Percentiles rank a stretch among this genome's conserved stretches.
These are phyloP conservation scores for Coilia nasus DNA, from an alignment of 2,797 vertebrate species.

Conservation along the genomic window DNA sequence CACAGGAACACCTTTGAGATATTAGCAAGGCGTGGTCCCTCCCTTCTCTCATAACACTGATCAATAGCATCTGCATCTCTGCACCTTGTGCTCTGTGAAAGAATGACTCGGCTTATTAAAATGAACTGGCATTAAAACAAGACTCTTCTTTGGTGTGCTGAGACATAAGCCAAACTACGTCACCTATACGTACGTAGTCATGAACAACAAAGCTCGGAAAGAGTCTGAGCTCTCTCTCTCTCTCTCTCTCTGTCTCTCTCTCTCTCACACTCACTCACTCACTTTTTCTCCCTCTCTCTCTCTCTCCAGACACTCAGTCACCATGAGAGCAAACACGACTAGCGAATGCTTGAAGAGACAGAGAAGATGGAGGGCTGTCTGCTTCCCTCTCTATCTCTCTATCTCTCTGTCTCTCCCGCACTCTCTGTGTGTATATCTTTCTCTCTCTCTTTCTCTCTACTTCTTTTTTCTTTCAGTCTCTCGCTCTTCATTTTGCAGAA, in stretches of 20 bases:
- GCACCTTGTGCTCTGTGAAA: conserved; percentile 4
- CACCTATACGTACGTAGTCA: conserved; percentile 43
- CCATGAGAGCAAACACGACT: conserved; percentile 2
- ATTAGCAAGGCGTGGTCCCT: conserved; percentile 26
- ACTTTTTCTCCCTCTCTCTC: background rate
- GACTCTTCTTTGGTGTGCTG: conserved; percentile 50
- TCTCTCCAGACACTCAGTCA: background rate
- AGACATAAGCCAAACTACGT: conserved; percentile 39
- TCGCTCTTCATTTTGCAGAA: background rate
- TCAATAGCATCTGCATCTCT: conserved; percentile 31
- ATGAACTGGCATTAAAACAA: conserved; percentile 9
- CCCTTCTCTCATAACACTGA: conserved; percentile 33
- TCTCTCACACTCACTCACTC: background rate
- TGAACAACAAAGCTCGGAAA: conserved; percentile 30
- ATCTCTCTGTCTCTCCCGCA: background rate
- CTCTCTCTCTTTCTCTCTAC: background rate
- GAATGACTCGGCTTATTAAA: conserved; percentile 3
- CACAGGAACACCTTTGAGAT: conserved; percentile 24
- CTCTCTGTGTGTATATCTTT: background rate
- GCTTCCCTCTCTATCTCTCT: background rate
- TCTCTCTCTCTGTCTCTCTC: background rate
- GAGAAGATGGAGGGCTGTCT: conserved; percentile 10
- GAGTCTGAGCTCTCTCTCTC: background rate
- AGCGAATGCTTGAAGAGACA: conserved; percentile 6
- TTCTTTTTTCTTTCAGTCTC: background rate